These are phyloP conservation scores for Gorsachius magnificus DNA, from an alignment of 2,797 vertebrate species.

Conservation along the genomic window DNA sequence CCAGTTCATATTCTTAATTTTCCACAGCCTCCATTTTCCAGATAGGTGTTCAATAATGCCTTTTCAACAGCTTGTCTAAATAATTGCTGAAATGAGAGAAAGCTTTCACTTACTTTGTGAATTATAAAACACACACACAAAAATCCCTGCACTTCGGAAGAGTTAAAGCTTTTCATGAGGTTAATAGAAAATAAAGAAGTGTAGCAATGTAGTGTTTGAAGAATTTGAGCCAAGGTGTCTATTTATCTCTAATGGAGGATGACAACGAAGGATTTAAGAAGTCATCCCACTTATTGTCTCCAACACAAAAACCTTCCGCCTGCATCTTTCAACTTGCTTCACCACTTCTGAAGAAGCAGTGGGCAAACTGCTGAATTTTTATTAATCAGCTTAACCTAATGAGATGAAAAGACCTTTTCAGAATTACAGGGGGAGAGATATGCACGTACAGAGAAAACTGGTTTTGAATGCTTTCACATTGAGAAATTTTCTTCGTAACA, in stretches of 20 bases:
- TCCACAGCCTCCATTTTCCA: background rate
- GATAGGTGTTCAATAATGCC: background rate
- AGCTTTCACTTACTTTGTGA: constrained; percentile 23
- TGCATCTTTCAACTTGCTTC: constrained; percentile 81
- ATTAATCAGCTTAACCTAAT: constrained; percentile 98
- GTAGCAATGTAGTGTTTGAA: constrained; percentile 47
- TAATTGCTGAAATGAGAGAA: constrained; percentile 51
- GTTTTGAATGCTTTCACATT: constrained; percentile 43
- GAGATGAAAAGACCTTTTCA: constrained; percentile 92
- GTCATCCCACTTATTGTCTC: constrained; percentile 88
- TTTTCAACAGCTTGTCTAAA: constrained; percentile 50
- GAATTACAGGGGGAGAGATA: constrained; percentile 61
- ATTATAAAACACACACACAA: constrained; percentile 33
- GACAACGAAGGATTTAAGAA: constrained; percentile 89
- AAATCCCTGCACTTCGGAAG: constrained; percentile 31
- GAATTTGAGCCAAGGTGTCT: constrained; percentile 73
- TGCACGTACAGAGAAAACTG: background rate
- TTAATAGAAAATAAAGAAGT: constrained; percentile 58
- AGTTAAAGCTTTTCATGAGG: constrained; percentile 39
- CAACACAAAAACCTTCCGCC: constrained; percentile 88
- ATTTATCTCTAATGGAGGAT: constrained; percentile 79
- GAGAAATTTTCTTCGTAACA: constrained; percentile 16
- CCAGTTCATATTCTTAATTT: background rate
- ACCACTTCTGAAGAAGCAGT: constrained; percentile 75
- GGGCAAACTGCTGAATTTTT: constrained; percentile 88